Percentiles rank a stretch among this genome's conserved stretches.
These are phyloP conservation scores for Tenodera sinensis DNA, from an alignment of 2,888 invertebrate genomes.

Conservation along the genomic window DNA sequence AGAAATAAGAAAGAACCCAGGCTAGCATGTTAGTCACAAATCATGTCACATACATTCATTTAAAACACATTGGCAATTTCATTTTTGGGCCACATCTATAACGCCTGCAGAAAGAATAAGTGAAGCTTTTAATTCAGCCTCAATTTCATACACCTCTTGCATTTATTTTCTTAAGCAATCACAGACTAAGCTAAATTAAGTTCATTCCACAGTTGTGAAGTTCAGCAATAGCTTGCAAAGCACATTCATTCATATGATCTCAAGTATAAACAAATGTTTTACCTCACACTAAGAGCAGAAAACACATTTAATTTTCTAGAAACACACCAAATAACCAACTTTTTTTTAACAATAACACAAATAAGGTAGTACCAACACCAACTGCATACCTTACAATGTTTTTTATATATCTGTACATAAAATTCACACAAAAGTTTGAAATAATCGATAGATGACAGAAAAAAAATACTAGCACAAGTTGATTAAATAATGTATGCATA, in stretches of 20 bases:
- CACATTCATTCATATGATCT: neutral
- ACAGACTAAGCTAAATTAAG: neutral
- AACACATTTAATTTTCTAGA: neutral
- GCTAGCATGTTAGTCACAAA: neutral
- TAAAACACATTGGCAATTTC: neutral
- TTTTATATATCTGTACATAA: too few species aligned
- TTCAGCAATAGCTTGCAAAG: neutral
- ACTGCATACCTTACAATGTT: too few species aligned
- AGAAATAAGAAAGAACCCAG: neutral
- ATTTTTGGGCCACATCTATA: neutral
- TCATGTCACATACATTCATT: neutral
- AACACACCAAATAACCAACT: neutral
- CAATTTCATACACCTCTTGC: neutral
- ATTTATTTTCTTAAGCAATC: neutral
- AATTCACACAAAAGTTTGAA: neutral
- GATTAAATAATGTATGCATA: neutral
- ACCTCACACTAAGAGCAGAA: neutral
- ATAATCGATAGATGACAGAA: neutral
- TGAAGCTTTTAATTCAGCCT: neutral
- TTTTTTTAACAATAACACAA: neutral
- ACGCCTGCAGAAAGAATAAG: neutral
- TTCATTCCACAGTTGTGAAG: neutral
- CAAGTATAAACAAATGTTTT: neutral
- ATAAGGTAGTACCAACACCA: neutral
- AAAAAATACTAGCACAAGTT: neutral